Evolutionary conservation across 2,888 invertebrate species (phyloP).

Genomic region (Drosophila stalkeri): DNA sequence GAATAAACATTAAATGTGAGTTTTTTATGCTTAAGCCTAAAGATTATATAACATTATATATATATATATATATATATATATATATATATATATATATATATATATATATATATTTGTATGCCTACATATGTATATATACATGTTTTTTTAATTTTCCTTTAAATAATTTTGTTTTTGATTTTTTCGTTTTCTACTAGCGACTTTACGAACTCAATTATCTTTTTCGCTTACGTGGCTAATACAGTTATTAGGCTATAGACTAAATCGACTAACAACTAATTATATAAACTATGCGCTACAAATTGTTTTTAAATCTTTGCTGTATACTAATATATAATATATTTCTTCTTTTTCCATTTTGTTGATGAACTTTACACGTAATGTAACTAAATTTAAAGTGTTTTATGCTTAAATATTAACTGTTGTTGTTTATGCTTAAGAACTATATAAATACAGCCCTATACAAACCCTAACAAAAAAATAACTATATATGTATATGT

Average conservation of each 20-base stretch:
- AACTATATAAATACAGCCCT: slow-evolving; percentile 56
- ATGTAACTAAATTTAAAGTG: slow-evolving; percentile 28
- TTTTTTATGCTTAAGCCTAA: slow-evolving; percentile 33
- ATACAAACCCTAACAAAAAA: slow-evolving; percentile 25
- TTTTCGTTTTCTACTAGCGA: slow-evolving; percentile 6
- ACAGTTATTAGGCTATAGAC: slow-evolving; percentile 39
- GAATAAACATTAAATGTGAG: slow-evolving; percentile 44
- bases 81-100: slow-evolving; percentile 13
- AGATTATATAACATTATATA: slow-evolving; percentile 17
- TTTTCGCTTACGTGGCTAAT: slow-evolving; percentile 50
- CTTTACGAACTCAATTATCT: slow-evolving; percentile 33
- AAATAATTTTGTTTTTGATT: slow-evolving; percentile 6
- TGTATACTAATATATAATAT: slow-evolving; percentile 1
- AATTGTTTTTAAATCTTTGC: slow-evolving; percentile 22
- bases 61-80: slow-evolving; percentile 16
- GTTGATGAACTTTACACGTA: slow-evolving; percentile 32
- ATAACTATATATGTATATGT: background rate
- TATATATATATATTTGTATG: background rate
- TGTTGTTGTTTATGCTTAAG: slow-evolving; percentile 24
- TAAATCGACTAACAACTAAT: slow-evolving; percentile 43
- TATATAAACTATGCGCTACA: slow-evolving; percentile 36
- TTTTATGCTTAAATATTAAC: slow-evolving; percentile 12
- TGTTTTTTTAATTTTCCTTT: background rate
- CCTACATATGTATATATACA: slow-evolving; percentile 7
- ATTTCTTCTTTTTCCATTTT: background rate